Evolutionary conservation across 1,140 invertebrate species (phyloP).

Genomic region (Leguminivora glycinivorella): DNA sequence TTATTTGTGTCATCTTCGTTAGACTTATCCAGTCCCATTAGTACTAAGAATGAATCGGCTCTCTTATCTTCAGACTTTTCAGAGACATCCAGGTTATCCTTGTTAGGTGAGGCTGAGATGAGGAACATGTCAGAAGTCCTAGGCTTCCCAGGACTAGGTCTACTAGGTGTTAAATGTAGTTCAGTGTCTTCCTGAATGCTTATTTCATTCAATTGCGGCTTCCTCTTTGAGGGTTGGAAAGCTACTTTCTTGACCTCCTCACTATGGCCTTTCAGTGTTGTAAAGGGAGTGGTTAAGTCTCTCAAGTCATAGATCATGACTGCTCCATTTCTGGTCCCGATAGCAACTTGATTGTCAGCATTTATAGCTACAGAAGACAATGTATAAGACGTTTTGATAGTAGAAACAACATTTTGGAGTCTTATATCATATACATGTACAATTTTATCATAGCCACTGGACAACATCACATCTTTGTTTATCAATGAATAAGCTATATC

Average conservation of each 20-base stretch:
- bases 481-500: constrained; percentile 72
- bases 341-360: constrained; percentile 61
- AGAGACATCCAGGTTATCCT: constrained; percentile 46
- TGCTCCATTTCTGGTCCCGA: constrained; percentile 71
- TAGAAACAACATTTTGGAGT: constrained; percentile 68
- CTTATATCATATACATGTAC: constrained; percentile 73
- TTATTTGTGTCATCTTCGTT: constrained; percentile 56
- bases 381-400: constrained; percentile 63
- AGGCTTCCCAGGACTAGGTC: constrained; percentile 51
- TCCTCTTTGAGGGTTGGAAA: constrained; percentile 67
- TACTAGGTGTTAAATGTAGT: constrained; percentile 41
- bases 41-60: constrained; percentile 68
- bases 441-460: constrained; percentile 73
- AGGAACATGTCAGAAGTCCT: constrained; percentile 68
- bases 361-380: constrained; percentile 71
- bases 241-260: constrained; percentile 62
- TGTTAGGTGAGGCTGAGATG: constrained; percentile 59
- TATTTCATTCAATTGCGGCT: constrained; percentile 56
- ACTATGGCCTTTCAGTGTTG: constrained; percentile 66
- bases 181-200: constrained; percentile 69
- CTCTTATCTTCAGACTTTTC: constrained; percentile 45
- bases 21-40: constrained; percentile 67
- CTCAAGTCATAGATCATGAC: constrained; percentile 72
- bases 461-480: constrained; percentile 73
- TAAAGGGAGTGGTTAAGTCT: constrained; percentile 60